These are phyloP conservation scores for Apotomis capreana DNA, from an alignment of 2,888 invertebrate genomes.

Conservation along the genomic window DNA sequence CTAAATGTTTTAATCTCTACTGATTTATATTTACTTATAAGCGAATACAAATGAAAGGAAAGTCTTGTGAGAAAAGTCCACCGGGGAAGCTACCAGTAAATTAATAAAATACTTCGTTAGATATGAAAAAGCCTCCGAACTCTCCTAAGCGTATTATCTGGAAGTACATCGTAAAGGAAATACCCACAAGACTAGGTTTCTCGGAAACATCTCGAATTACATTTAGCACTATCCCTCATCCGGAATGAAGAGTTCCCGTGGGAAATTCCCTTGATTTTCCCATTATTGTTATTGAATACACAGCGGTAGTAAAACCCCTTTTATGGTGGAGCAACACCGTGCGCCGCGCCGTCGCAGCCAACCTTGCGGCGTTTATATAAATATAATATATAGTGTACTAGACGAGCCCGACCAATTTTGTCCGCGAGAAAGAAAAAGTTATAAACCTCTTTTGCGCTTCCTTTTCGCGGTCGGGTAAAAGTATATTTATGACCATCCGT, in stretches of 20 bases:
- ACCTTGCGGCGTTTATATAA: too few relatives aligned
- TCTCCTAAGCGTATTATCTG: background rate
- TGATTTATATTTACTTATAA: too few relatives aligned
- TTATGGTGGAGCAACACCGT: conserved; percentile 3
- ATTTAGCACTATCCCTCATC: conserved; percentile 35
- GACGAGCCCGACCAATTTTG: too few relatives aligned
- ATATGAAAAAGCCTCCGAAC: background rate
- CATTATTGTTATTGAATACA: conserved; percentile 39
- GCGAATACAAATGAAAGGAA: background rate
- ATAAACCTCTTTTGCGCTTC: too few relatives aligned
- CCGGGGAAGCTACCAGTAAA: background rate
- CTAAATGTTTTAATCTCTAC: too few relatives aligned
- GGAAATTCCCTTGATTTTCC: conserved; percentile 42
- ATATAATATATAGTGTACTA: too few relatives aligned
- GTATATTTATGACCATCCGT: too few relatives aligned
- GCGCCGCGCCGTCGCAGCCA: background rate
- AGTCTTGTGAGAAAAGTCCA: background rate
- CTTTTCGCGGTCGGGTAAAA: too few relatives aligned
- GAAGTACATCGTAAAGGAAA: conserved; percentile 7
- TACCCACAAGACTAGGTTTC: conserved; percentile 22
- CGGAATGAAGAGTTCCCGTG: conserved; percentile 33
- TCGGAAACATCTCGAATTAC: conserved; percentile 17
- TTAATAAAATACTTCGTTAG: background rate
- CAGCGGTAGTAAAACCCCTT: conserved; percentile 18
- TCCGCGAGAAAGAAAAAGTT: too few relatives aligned